A percentile compares a stretch with the other conserved stretches of the same genome.
Evolutionary conservation across 2,797 vertebrate genomes (phyloP).

Genomic region (Melanotaenia maccullochi): DNA sequence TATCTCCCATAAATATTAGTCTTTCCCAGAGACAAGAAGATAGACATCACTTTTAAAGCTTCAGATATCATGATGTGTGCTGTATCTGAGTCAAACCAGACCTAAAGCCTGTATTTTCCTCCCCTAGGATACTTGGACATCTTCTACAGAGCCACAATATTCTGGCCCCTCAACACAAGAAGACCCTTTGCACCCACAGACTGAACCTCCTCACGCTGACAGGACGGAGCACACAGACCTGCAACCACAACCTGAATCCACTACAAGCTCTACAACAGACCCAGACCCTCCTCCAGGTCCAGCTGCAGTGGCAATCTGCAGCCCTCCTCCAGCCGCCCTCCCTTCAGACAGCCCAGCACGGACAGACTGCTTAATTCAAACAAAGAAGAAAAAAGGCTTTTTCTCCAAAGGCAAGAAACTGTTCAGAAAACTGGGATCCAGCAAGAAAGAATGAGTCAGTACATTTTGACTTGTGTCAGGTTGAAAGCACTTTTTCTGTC

Average conservation of each 20-base stretch:
- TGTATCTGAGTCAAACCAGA: neutral
- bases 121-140: constrained; percentile 71
- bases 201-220: constrained; percentile 30
- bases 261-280: constrained; percentile 19
- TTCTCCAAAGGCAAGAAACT: constrained; percentile 93
- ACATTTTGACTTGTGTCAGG: constrained; percentile 17
- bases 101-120: constrained; percentile 28
- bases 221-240: constrained; percentile 25
- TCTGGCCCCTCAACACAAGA: constrained; percentile 43
- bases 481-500: constrained; percentile 75
- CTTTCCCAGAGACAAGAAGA: neutral
- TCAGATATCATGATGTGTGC: neutral
- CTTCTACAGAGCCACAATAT: constrained; percentile 55
- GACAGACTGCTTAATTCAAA: constrained; percentile 62
- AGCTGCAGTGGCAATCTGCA: constrained; percentile 37
- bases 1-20: neutral
- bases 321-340: constrained; percentile 32
- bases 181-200: constrained; percentile 22
- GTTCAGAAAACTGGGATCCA: constrained; percentile 90
- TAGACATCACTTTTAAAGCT: neutral
- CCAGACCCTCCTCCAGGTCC: constrained; percentile 16
- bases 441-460: constrained; percentile 86
- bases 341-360: constrained; percentile 43
- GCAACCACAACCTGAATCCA: constrained; percentile 13
- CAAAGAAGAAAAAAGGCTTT: constrained; percentile 89